A percentile compares a stretch with the other conserved stretches of the same genome.
Evolutionary conservation across 30 jellyfish, hydroid and myxozoan species (phyloP).

Genomic region (Hydractinia symbiolongicarpus): DNA sequence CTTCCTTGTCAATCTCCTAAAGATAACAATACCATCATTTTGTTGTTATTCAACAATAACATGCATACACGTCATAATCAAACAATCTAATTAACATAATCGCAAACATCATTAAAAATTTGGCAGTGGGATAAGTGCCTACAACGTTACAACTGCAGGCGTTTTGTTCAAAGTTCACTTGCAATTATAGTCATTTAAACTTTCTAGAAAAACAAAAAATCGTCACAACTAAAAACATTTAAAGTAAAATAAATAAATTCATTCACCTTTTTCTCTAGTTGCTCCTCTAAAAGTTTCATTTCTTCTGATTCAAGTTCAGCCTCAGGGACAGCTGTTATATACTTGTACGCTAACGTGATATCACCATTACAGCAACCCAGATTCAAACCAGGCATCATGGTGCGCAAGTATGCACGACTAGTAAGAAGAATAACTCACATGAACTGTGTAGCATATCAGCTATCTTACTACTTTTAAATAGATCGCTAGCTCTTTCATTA

Average conservation of each 20-base stretch:
- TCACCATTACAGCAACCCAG: constrained; percentile 78
- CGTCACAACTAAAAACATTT: too few species aligned
- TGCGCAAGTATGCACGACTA: constrained; percentile 73
- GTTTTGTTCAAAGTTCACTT: too few species aligned
- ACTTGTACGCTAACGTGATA: constrained; percentile 54
- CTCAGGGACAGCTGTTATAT: constrained; percentile 49
- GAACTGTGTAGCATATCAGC: neutral
- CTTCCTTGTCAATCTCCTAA: too few species aligned
- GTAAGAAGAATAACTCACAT: neutral
- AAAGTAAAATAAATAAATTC: neutral
- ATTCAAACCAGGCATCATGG: constrained; percentile 83
- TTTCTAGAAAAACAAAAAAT: too few species aligned
- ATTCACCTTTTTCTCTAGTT: neutral
- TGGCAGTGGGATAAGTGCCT: too few species aligned
- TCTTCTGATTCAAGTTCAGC: neutral
- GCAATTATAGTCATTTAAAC: too few species aligned
- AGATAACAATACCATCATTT: too few species aligned
- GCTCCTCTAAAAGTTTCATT: neutral
- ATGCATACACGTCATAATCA: too few species aligned
- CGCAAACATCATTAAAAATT: too few species aligned
- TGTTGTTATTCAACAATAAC: too few species aligned
- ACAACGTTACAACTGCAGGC: too few species aligned
- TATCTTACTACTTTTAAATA: neutral
- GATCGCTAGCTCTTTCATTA: neutral
- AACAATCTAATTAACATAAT: too few species aligned